Base-by-base conservation (phyloP, 53 echinoderm and acorn worm species). In the Glandiceps talaboti region DNA sequence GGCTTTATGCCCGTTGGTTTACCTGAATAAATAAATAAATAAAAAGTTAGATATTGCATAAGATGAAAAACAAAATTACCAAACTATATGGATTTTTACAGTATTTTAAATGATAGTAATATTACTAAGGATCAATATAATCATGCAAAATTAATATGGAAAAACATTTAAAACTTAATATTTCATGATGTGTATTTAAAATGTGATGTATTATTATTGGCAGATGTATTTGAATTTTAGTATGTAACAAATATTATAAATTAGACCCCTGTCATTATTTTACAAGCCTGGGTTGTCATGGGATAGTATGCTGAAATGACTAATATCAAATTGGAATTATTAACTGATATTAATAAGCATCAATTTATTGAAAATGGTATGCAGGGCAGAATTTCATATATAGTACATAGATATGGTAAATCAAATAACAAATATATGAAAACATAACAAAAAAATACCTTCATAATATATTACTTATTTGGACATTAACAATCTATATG, bases 121-220 rank as follows among this genome's bases (percentile, higher is more conserved):
- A 85, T 88, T 27, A 33, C 29, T 31, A 81, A 75, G 0, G 80
- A 30, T 0, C 82, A 89, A 30, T 89, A 86, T 33, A 74, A 31
- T 29, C 85, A 82, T 31, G 82, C 89, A 1, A 73, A 82, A 76
- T 29, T 79, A 25, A 82, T 89, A 1, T 86, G 84, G 88, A 32
- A 25, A 29, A 31, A n/a, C 1, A 82, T 89, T 75, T 27, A 29
- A 0, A 31, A 82, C 76, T 74, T 85, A 1, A 82, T 85, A 0
- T 89, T 85, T 32, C 75, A 74, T 74, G 89, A 82, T 74, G 33
- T 89, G 0, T 89, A 89, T 33, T n/a, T 32, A 1, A 32, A 45
- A 75, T 81, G 79, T 14, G 85, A 81, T 28, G 80, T 76, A 29
- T 76, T 77, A 26, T 73, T 82, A 14, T 33, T 89, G 29, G 85